Conservation (phyloP, 1,140 invertebrate genomes). For the Drosophila tropicalis region DNA sequence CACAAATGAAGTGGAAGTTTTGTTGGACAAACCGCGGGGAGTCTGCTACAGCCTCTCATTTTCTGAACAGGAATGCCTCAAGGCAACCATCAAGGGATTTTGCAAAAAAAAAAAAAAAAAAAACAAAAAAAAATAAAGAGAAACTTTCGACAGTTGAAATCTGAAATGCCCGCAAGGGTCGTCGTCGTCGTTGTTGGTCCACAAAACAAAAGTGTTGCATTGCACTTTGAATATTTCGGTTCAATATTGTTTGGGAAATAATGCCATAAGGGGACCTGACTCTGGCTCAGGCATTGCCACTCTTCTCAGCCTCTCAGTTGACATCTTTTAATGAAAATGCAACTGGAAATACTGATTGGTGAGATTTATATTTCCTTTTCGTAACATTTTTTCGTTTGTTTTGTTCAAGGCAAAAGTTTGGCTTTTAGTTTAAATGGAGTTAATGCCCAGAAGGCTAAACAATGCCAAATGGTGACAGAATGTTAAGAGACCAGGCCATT, state of each 20-base stretch:
- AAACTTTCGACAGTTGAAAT: constrained; percentile 53
- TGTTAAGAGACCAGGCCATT: constrained; percentile 29
- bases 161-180: constrained; percentile 39
- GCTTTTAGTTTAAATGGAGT: constrained; percentile 57
- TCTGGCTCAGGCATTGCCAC: constrained; percentile 15
- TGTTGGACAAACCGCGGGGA: constrained; percentile 31
- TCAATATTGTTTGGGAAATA: constrained; percentile 27
- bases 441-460: constrained; percentile 54
- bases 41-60: constrained; percentile 22
- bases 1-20: constrained; percentile 71
- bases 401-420: constrained; percentile 36
- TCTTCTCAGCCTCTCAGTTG: constrained; percentile 19
- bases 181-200: background rate
- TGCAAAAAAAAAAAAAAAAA: constrained; percentile 10
- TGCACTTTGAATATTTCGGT: constrained; percentile 32
- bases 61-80: constrained; percentile 32
- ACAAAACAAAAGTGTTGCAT: constrained; percentile 15
- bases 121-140: constrained; percentile 4
- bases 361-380: constrained; percentile 28
- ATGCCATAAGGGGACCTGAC: constrained; percentile 43
- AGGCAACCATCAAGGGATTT: constrained; percentile 50
- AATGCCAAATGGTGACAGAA: constrained; percentile 54
- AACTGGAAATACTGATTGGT: constrained; percentile 49
- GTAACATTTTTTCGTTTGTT: constrained; percentile 7
- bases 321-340: constrained; percentile 49